These are phyloP conservation scores for Gymnocypris eckloni DNA, from an alignment of 2,797 vertebrate genomes.

Conservation along the genomic window DNA sequence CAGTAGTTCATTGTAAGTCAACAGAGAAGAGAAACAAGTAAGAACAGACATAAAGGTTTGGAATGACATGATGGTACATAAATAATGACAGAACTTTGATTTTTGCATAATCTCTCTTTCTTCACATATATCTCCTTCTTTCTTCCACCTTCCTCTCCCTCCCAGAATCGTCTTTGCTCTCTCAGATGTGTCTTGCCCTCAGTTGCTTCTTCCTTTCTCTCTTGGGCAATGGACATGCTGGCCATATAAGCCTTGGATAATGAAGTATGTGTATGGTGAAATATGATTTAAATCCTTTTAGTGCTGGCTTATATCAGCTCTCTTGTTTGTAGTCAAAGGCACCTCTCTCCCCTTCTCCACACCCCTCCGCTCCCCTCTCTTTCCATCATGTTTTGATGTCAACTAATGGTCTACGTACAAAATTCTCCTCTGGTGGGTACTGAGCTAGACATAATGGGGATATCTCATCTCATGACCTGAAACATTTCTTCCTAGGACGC, in stretches of 20 bases:
- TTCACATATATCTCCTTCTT: not conserved
- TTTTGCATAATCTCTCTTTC: not conserved
- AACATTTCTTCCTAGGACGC: constrained; percentile 26
- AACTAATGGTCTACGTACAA: constrained; percentile 48
- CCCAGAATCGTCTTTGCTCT: not conserved
- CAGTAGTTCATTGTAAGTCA: not conserved
- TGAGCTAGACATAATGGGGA: constrained; percentile 46
- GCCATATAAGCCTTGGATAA: constrained; percentile 46
- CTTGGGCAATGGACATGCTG: constrained; percentile 40
- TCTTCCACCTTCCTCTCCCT: not conserved
- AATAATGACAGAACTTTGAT: not conserved
- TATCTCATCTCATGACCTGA: constrained; percentile 49
- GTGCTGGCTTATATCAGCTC: constrained; percentile 27
- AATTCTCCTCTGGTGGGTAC: constrained; percentile 30
- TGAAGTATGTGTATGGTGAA: constrained; percentile 52
- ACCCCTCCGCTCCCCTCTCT: constrained; percentile 14
- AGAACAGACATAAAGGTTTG: not conserved
- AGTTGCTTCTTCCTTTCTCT: constrained; percentile 16
- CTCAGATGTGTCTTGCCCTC: too few species aligned
- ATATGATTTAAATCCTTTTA: constrained; percentile 52
- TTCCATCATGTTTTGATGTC: constrained; percentile 44
- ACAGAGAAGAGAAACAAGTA: not conserved
- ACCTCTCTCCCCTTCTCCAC: constrained; percentile 25
- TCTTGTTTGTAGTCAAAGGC: constrained; percentile 50
- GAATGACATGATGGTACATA: not conserved